Evolutionary conservation across 1,140 invertebrate species (phyloP), one percentile per base, ranked within the genome.

Genomic region (Geopemphigus sp.): DNA sequence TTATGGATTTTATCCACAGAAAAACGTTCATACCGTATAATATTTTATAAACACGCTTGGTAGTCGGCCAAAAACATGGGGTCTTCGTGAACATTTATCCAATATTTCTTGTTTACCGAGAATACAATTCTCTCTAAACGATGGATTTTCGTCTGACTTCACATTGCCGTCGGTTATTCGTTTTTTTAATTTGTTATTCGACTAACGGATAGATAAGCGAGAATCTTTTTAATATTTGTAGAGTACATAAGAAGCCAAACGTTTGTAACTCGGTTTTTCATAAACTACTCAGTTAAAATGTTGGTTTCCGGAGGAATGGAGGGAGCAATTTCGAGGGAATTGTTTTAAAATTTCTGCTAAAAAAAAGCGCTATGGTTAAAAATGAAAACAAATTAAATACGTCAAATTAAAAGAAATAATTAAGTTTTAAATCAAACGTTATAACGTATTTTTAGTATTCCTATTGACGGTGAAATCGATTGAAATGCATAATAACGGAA

Each of bases 1-100:
- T 15, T 59, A 59, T 76, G 73, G 73, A 76, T 59, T 14, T n/a
- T 12, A 57, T 76, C 73, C 73, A 76, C 22, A n/a, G 29, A 57
- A 45, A 59, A 76, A 47, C 8, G 39, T 50, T 68, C n/a, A 39
- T 76, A 64, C 32, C 14, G 47, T 50, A 50, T 50, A 50, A 10
- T 50, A 14, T 12, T 1, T 14, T 50, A 50, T 50, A 14, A 3
- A 39, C 32, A 39, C 6, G 15, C 26, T 45, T 59, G 73, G 32
- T 39, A 5, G 32, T 76, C 47, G 12, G 56, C 53, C 73, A 76
- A 45, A 39, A 76, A 76, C 73, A 32, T 76, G 29, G 59, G 32
- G n/a, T 45, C 17, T 39, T 5, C 32, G 8, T 59, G 57, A 59
- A 59, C 57, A 74, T 57, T 14, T 45, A 56, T 29, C 32, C 12